Base-by-base conservation (phyloP, 2,797 vertebrate species). In the Anomalospiza imberbis region DNA sequence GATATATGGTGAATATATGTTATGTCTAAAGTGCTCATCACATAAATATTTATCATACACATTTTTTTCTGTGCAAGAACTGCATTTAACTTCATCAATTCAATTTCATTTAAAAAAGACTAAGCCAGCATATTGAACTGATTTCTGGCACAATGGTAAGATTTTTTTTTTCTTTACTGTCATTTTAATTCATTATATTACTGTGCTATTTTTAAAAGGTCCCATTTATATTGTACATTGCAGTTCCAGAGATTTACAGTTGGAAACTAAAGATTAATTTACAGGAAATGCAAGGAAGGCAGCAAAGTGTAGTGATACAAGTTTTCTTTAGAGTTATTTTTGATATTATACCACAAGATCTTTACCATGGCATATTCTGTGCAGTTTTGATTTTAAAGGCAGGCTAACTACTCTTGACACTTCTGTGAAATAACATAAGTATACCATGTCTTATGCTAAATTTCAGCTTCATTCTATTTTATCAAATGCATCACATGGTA, bases 191-290 rank as follows among this genome's bases (percentile, higher is more conserved):
- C 95, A 91, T 96, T 96, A 97, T 92, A 91, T 88, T 87, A 77
- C 83, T 73, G 75, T 91, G 88, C 72, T 96, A 83, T 96, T 97
- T 96, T 90, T 71, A 95, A 96, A 93, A 89, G 87, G 66, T 96
- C 90, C 62, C 88, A 96, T 97, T 97, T 97, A 94, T 95, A 95
- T 96, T 94, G 81, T 71, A 92, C 88, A 80, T 80, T 93, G 87
- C 89, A 78, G 93, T 84, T 92, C 89, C 82, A 96, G 95, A 94
- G 96, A 95, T 94, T 95, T 96, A 78, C 88, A 94, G 87, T 94
- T 97, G 88, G 94, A 96, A 96, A 95, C 58, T 53, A 91, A 96
- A 97, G 91, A 96, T 97, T 95, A 95, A 96, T 96, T 96, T 97
- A 97, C 95, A 92, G 86, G 91, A 97, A 96, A 96, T 51, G 40